These are phyloP conservation scores for Hippoglossus hippoglossus DNA, from an alignment of 2,797 vertebrate genomes.

Conservation along the genomic window DNA sequence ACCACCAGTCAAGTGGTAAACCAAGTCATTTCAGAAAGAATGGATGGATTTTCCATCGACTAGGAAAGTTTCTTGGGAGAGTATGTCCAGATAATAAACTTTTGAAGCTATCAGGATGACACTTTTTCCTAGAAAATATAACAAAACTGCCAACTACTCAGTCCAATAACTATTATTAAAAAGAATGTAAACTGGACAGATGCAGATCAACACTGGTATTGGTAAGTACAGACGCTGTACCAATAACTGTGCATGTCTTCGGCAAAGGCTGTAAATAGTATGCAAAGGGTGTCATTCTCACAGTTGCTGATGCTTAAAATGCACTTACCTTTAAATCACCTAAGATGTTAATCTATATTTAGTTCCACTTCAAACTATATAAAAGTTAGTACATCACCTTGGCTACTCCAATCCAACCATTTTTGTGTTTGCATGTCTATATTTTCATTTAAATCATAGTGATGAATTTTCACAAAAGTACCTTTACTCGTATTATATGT, in stretches of 20 bases:
- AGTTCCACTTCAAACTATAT: slow-evolving; percentile 42
- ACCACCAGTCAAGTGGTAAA: no score
- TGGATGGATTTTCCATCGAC: no score
- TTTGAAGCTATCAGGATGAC: no score
- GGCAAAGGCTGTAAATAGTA: slow-evolving; percentile 52
- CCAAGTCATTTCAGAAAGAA: no score
- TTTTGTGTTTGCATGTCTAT: not conserved
- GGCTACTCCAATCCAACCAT: slow-evolving; percentile 25
- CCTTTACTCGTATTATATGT: slow-evolving; percentile 64
- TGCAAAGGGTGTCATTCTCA: not conserved
- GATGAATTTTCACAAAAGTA: slow-evolving; percentile 70
- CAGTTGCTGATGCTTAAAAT: slow-evolving; percentile 9
- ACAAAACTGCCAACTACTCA: not conserved
- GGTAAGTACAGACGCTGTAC: not conserved
- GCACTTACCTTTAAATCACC: slow-evolving; percentile 25
- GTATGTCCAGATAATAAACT: no score
- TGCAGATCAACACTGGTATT: not conserved
- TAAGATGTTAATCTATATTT: slow-evolving; percentile 54
- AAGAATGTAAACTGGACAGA: no score
- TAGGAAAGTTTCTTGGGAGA: no score
- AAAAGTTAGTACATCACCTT: slow-evolving; percentile 38
- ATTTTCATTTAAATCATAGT: slow-evolving; percentile 54
- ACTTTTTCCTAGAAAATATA: not conserved
- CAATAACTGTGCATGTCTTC: not conserved
- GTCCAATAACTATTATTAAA: not conserved